phyloP scores from a whole-genome alignment of 2,888 invertebrate genomes.

The Lithophane socia region DNA sequence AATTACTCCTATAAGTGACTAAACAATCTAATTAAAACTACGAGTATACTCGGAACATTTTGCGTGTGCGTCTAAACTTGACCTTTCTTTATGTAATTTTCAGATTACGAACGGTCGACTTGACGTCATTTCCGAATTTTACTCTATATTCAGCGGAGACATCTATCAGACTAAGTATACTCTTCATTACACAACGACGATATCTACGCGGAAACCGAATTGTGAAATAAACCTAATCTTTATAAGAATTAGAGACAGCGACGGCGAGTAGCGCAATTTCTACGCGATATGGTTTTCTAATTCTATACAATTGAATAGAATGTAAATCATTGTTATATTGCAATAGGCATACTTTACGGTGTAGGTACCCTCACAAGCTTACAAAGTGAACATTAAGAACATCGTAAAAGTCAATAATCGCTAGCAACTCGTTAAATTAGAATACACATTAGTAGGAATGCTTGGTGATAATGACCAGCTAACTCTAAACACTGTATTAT shows the following conservation, averaged over 20 bases:
- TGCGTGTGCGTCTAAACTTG: constrained; percentile 2
- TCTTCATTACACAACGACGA: not conserved
- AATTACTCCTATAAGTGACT: not conserved
- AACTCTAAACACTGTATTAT: constrained; percentile 65
- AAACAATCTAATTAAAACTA: not conserved
- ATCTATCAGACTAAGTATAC: constrained; percentile 16
- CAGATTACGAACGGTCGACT: not conserved
- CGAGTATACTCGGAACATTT: not conserved
- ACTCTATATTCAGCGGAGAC: constrained; percentile 35
- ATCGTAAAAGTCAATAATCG: constrained; percentile 29
- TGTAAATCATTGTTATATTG: constrained; percentile 2
- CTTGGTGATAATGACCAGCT: constrained; percentile 67
- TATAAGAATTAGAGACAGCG: not conserved
- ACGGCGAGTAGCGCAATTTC: not conserved
- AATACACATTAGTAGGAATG: constrained; percentile 54
- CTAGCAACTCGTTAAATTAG: constrained; percentile 52
- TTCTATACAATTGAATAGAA: not conserved
- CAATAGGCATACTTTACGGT: not conserved
- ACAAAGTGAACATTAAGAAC: constrained; percentile 25
- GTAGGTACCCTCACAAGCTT: not conserved
- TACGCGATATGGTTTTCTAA: not conserved
- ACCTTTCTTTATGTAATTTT: constrained; percentile 6
- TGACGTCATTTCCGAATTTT: constrained; percentile 52
- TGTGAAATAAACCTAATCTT: not conserved
- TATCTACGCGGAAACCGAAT: not conserved